A percentile compares a stretch with the other conserved stretches of the same genome.
phyloP scores from a whole-genome alignment of 2,888 invertebrate genomes.

The Papilio protenor region DNA sequence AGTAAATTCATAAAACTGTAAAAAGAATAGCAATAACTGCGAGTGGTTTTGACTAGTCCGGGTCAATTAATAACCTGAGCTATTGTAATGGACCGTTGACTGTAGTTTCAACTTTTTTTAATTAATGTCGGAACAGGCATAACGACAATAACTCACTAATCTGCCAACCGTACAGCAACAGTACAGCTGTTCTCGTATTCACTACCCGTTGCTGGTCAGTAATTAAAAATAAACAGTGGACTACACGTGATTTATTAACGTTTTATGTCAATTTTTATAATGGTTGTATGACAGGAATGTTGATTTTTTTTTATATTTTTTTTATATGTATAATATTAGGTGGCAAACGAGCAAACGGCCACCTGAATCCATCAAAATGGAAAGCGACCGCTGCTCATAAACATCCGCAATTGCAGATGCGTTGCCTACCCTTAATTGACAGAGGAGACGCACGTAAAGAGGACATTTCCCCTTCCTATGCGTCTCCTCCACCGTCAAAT shows the following conservation, averaged over 20 bases:
- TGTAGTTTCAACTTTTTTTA: slow-evolving; percentile 54
- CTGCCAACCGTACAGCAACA: slow-evolving; percentile 59
- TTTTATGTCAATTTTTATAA: slow-evolving; percentile 45
- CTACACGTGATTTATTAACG: slow-evolving; percentile 63
- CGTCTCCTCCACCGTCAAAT: no score
- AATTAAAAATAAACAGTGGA: slow-evolving; percentile 77
- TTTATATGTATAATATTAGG: no score
- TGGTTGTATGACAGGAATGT: slow-evolving; percentile 11
- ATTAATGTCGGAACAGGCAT: slow-evolving; percentile 54
- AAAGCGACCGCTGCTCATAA: no score
- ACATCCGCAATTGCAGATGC: no score
- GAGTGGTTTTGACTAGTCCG: background rate
- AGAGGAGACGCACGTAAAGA: no score
- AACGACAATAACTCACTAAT: slow-evolving; percentile 65
- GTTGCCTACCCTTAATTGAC: no score
- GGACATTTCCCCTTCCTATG: no score
- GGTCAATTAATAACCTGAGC: slow-evolving; percentile 31
- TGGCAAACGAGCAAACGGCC: no score
- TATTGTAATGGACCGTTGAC: slow-evolving; percentile 10
- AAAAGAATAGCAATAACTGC: background rate
- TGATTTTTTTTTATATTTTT: no score
- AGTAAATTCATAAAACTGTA: background rate
- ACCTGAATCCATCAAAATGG: no score
- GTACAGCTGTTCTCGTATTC: slow-evolving; percentile 62
- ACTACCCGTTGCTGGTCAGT: slow-evolving; percentile 53